phyloP scores from a whole-genome alignment of 1,140 invertebrate species.

The Watersipora subatra region DNA sequence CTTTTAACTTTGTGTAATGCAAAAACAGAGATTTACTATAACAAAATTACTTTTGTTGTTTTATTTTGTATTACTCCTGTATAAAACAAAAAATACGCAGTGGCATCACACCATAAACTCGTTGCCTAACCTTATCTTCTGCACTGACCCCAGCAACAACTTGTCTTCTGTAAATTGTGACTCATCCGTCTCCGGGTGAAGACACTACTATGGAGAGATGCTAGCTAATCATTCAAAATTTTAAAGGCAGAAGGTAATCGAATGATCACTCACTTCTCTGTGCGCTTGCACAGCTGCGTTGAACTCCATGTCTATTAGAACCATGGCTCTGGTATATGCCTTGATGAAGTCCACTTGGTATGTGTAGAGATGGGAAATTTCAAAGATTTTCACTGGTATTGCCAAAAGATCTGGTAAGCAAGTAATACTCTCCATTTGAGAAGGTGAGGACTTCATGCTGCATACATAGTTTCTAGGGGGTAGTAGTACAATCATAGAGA shows the following conservation, averaged over 20 bases:
- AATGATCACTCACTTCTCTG: background rate
- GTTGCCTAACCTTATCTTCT: background rate
- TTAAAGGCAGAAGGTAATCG: too few species aligned
- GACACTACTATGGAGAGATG: too few species aligned
- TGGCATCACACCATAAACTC: background rate
- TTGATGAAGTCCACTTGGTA: background rate
- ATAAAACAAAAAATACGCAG: background rate
- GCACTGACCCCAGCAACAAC: background rate
- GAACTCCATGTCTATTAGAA: background rate
- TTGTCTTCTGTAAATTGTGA: too few species aligned
- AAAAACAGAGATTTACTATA: too few species aligned
- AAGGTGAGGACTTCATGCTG: background rate
- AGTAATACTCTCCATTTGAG: background rate
- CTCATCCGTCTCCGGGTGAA: too few species aligned
- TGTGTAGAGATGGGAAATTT: background rate
- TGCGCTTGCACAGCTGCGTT: background rate
- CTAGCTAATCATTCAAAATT: too few species aligned
- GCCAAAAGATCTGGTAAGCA: too few species aligned
- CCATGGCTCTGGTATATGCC: background rate
- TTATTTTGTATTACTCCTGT: too few species aligned
- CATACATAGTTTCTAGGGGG: background rate
- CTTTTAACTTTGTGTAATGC: too few species aligned
- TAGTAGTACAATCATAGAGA: background rate
- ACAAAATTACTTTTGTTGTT: too few species aligned
- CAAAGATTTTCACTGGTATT: background rate